Percentiles rank a stretch among this genome's conserved stretches.
Conservation (phyloP, 2,113 vertebrate species). For the Pithys albifrons region DNA sequence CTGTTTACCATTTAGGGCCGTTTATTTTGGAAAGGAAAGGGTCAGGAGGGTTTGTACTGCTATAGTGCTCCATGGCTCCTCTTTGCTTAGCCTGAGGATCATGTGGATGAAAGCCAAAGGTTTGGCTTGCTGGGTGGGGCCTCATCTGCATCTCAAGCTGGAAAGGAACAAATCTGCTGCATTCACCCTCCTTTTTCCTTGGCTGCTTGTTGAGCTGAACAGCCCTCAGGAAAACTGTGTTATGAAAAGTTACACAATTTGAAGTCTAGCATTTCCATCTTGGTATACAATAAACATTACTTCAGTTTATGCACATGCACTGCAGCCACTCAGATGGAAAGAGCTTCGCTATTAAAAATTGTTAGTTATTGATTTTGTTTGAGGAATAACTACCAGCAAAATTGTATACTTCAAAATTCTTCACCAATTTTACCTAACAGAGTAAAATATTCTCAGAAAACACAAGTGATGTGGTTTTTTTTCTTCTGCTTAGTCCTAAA, state of each 20-base stretch:
- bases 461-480: background rate
- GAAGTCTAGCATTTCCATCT: slow-evolving; percentile 23
- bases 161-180: background rate
- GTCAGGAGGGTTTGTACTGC: background rate
- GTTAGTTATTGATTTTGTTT: slow-evolving; percentile 19
- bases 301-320: background rate
- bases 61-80: background rate
- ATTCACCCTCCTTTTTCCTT: slow-evolving; percentile 10
- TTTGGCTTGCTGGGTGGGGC: slow-evolving; percentile 40
- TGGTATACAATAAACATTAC: slow-evolving; percentile 8
- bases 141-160: slow-evolving; percentile 29
- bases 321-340: background rate
- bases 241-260: slow-evolving; percentile 47
- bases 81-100: slow-evolving; percentile 17
- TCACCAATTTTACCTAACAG: background rate
- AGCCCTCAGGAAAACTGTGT: slow-evolving; percentile 36
- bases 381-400: background rate
- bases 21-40: background rate
- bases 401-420: background rate
- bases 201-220: slow-evolving; percentile 1
- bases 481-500: background rate
- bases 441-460: slow-evolving; percentile 1
- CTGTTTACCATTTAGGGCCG: background rate
- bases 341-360: background rate
- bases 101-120: background rate